These are phyloP conservation scores for Rhagophthalmus giganteus DNA, from an alignment of 2,888 invertebrate genomes.

Conservation along the genomic window DNA sequence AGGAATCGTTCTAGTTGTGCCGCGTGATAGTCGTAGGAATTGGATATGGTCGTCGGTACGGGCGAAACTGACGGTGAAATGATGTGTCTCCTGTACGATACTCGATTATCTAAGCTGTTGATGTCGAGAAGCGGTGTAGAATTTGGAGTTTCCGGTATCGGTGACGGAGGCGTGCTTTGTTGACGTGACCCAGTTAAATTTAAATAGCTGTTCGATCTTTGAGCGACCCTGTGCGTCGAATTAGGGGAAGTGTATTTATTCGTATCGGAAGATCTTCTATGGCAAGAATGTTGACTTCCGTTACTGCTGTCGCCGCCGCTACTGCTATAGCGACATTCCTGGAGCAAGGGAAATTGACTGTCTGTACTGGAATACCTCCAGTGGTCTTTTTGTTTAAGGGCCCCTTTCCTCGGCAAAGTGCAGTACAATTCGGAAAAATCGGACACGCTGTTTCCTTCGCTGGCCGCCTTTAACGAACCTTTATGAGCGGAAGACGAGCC, in stretches of 20 bases:
- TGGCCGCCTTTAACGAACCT: constrained; percentile 43
- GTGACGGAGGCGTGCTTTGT: constrained; percentile 69
- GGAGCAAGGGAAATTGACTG: constrained; percentile 73
- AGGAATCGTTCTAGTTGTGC: constrained; percentile 78
- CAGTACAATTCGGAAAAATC: constrained; percentile 60
- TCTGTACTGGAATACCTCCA: constrained; percentile 59
- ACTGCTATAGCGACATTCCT: constrained; percentile 72
- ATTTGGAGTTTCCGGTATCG: constrained; percentile 57
- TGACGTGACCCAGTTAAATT: constrained; percentile 64
- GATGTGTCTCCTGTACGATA: constrained; percentile 38
- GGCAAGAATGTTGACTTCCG: constrained; percentile 54
- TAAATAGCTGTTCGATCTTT: constrained; percentile 71
- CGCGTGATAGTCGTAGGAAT: constrained; percentile 75
- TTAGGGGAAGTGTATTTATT: constrained; percentile 38
- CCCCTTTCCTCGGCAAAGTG: constrained; percentile 63
- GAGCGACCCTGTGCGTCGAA: constrained; percentile 35
- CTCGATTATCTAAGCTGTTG: constrained; percentile 58
- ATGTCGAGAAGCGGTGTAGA: constrained; percentile 67
- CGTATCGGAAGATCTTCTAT: constrained; percentile 59
- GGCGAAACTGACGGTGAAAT: constrained; percentile 36
- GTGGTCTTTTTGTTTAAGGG: constrained; percentile 43
- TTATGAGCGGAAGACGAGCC: constrained; percentile 43
- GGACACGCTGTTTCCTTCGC: constrained; percentile 51
- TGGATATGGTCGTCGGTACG: constrained; percentile 51
- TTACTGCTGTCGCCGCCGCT: constrained; percentile 65